phyloP scores from a whole-genome alignment of 2,888 invertebrate genomes.

The Andrena minutula region DNA sequence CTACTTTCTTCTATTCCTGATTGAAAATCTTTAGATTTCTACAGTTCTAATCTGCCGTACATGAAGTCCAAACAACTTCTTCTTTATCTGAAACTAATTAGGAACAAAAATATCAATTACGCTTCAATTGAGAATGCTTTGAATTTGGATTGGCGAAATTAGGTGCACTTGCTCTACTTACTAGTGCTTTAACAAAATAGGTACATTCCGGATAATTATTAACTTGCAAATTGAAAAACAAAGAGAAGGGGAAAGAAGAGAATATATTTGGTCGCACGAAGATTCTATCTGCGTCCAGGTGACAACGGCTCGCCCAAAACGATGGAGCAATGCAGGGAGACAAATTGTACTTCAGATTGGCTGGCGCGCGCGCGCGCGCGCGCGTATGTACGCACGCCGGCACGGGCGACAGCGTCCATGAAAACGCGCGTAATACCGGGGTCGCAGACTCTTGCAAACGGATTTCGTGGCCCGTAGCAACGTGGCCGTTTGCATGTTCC shows the following conservation, averaged over 20 bases:
- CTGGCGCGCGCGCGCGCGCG: slow-evolving; percentile 18
- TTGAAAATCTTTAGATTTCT: too few species aligned
- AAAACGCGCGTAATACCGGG: slow-evolving; percentile 69
- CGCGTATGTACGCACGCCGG: slow-evolving; percentile 3
- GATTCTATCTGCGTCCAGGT: slow-evolving; percentile 27
- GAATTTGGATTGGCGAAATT: too few species aligned
- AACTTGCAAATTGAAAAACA: too few species aligned
- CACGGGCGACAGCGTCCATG: slow-evolving; percentile 62
- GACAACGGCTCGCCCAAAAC: slow-evolving; percentile 25
- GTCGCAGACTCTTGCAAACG: slow-evolving; percentile 73
- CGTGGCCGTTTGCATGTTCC: slow-evolving; percentile 75
- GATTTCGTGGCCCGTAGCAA: slow-evolving; percentile 74
- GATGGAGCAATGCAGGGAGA: slow-evolving; percentile 44
- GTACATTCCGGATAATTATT: too few species aligned
- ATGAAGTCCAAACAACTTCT: too few species aligned
- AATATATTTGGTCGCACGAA: neutral
- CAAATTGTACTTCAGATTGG: slow-evolving; percentile 55
- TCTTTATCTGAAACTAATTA: too few species aligned
- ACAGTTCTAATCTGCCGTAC: too few species aligned
- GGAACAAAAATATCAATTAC: too few species aligned
- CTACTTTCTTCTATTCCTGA: too few species aligned
- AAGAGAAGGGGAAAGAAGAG: neutral
- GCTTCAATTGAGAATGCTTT: too few species aligned
- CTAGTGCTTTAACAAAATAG: too few species aligned
- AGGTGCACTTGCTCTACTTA: too few species aligned